Evolutionary conservation across 2,113 vertebrate genomes (phyloP), one percentile per base, ranked within the genome.

Genomic region (Astur gentilis): DNA sequence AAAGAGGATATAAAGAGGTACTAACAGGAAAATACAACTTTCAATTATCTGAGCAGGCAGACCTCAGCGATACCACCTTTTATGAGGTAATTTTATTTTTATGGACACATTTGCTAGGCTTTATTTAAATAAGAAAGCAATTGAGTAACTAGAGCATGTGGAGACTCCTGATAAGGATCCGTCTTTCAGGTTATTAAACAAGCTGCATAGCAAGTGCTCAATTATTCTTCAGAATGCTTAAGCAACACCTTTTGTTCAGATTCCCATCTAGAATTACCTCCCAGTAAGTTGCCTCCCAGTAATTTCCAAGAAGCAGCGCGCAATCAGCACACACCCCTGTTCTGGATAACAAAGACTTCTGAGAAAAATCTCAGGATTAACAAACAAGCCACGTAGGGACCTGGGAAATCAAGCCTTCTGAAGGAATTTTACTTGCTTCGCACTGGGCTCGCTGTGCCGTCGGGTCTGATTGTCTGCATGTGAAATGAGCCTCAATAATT

Each of bases 281-380:
- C 94, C 77, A 73, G 87, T 62, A 77, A 87, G 76, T 94, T 94
- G 82, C 94, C 84, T 95, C 95, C 94, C 93, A 89, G 71, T 71
- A 23, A 94, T 82, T 98, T 98, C 97, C 96, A 96, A 96, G 97
- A 98, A 97, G 55, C 77, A 83, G 66, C 12, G 12, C 61, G 89
- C 2, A 7, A 92, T 91, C 60, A 90, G 83, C 93, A 88, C 82
- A 71, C 95, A 64, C 66, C 83, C 81, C 71, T 87, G 81, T 96
- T 95, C 90, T 78, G 84, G 77, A 87, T 93, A 90, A 88, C 90
- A 95, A 92, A 95, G 93, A 77, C 76, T 97, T 97, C 96, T 96
- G 94, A 93, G 94, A 95, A 97, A 93, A 86, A 76, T 87, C 82
- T 86, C 62, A 83, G 20, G n/a, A 49, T 67, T 79, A 93, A 90